Evolutionary conservation across 2,888 invertebrate genomes (phyloP).

Genomic region (Stenodera caucasica): DNA sequence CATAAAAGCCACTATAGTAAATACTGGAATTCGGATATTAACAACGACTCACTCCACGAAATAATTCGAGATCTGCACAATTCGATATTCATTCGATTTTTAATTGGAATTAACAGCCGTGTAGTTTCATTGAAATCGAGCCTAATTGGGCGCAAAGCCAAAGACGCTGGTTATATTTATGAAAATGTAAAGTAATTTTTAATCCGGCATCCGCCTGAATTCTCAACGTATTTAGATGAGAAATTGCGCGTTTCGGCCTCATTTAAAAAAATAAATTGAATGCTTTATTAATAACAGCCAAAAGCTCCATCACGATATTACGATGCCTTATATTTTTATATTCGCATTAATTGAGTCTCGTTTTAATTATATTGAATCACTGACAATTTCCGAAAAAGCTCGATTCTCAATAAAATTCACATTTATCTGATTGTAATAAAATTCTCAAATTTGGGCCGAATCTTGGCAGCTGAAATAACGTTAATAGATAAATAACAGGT

Average conservation of each 20-base stretch:
- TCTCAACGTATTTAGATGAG: conserved; percentile 36
- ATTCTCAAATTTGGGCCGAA: background rate
- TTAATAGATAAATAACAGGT: conserved; percentile 20
- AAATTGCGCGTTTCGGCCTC: conserved; percentile 33
- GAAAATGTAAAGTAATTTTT: conserved; percentile 36
- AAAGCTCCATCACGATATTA: conserved; percentile 32
- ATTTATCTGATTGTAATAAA: too few relatives aligned
- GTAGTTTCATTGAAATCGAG: conserved; percentile 5
- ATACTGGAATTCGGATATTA: too few relatives aligned
- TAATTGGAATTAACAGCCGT: too few relatives aligned
- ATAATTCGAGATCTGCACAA: too few relatives aligned
- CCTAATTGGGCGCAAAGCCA: conserved; percentile 7
- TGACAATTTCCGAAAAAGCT: too few relatives aligned
- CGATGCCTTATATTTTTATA: conserved; percentile 24
- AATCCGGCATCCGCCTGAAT: conserved; percentile 28
- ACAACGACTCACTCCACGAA: too few relatives aligned
- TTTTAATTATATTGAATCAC: too few relatives aligned
- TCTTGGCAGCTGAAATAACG: conserved; percentile 4
- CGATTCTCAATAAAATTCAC: too few relatives aligned
- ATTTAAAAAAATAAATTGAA: conserved; percentile 40
- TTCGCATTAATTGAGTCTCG: conserved; percentile 24
- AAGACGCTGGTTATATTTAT: conserved; percentile 33
- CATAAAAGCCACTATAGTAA: conserved; percentile 34
- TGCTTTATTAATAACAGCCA: conserved; percentile 36
- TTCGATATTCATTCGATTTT: too few relatives aligned